Evolutionary conservation across 2,888 invertebrate species (phyloP), one percentile per base, ranked within the genome.

Genomic region (Eledona agricola): DNA sequence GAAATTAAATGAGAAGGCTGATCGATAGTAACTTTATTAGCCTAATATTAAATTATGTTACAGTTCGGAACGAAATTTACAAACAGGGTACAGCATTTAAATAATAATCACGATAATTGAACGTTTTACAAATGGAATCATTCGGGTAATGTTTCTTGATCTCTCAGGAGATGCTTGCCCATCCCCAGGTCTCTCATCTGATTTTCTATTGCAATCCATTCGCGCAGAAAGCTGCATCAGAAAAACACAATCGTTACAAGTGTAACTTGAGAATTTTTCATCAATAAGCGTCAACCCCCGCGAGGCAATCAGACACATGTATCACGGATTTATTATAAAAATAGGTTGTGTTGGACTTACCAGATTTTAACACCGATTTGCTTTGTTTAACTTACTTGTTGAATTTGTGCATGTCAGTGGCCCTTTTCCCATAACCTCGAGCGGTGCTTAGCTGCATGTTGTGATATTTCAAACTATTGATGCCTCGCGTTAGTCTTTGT

Each of bases 401-500:
- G 34, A 62, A 55, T 15, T 59, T 28, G 9, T 74, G 69, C 52
- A 76, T 72, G 26, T 77, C 75, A 22, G 77, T 67, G 57, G 80
- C 81, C 11, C 85, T 77, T 74, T 85, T 85, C 37, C 85, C 85
- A 66, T 85, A 85, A 28, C 84, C 84, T 57, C 84, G 72, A 0
- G 84, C 84, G 1, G 84, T 83, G 76, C 83, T 81, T 50, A 79
- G 64, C 64, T 82, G 81, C 37, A 81, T 80, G 70, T 84, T 83
- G 72, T 83, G 83, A 75, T 85, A 84, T 38, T 49, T 50, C 4
- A 45, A 29, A 10, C 20, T 43, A 19, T 50, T 38, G 29, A 53
- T 35, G 23, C 84, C 84, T 37, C 85, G 78, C 15, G 83, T 84
- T 1, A 83, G 80, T 2, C 84, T 77, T 59, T 82, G 80, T 62